phyloP scores from a whole-genome alignment of 2,113 vertebrate genomes.

The Todiramphus saurophagus region DNA sequence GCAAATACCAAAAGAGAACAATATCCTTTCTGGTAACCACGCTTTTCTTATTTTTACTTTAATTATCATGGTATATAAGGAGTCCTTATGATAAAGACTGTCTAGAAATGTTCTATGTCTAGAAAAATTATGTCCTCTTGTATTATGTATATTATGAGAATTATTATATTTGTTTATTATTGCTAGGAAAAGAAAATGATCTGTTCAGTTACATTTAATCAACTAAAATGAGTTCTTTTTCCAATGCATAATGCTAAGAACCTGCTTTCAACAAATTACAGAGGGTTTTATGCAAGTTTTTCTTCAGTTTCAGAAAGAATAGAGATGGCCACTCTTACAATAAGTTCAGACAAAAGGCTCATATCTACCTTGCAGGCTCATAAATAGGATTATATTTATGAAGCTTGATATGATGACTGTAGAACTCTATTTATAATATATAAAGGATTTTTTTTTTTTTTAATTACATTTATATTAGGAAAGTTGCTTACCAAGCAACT shows the following conservation, averaged over 20 bases:
- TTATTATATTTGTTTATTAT: slow-evolving; percentile 19
- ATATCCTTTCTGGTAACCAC: not conserved
- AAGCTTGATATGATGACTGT: not conserved
- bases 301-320: not conserved
- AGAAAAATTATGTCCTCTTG: not conserved
- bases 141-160: not conserved
- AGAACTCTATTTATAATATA: not conserved
- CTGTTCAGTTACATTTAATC: slow-evolving; percentile 8
- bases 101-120: not conserved
- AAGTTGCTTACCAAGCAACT: not conserved
- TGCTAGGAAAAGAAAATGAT: slow-evolving; percentile 20
- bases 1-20: not conserved
- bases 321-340: not conserved
- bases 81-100: not conserved
- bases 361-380: not conserved
- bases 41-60: slow-evolving; percentile 11
- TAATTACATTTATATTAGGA: not conserved
- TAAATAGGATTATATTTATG: not conserved
- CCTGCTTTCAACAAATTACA: not conserved
- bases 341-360: not conserved
- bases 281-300: not conserved
- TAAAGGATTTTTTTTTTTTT: not conserved
- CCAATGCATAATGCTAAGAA: not conserved
- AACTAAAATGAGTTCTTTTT: not conserved
- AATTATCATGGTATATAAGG: not conserved